Conservation (phyloP, 2,888 invertebrate genomes). For the Eledone cirrhosa region DNA sequence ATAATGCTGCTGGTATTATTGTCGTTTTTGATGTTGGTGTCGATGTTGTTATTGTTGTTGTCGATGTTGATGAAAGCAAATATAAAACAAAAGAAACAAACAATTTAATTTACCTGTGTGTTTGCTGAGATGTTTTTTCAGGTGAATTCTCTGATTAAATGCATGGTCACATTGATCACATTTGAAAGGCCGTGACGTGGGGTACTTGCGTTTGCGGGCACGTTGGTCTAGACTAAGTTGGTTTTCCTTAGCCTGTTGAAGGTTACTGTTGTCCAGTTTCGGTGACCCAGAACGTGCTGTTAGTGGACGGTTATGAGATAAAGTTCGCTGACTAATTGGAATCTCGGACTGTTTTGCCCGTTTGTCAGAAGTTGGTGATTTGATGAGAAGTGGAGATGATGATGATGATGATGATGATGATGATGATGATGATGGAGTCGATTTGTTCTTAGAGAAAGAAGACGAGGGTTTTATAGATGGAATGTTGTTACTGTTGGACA, state of each 20-base stretch:
- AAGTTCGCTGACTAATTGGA: neutral
- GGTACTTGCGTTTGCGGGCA: constrained; percentile 50
- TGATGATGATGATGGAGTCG: neutral
- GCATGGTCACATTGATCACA: constrained; percentile 63
- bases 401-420: neutral
- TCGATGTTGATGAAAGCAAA: too few species aligned
- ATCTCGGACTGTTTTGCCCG: neutral
- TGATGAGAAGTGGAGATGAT: neutral
- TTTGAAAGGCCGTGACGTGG: constrained; percentile 60
- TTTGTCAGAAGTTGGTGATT: constrained; percentile 9
- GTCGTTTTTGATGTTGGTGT: too few species aligned
- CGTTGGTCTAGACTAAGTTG: constrained; percentile 1
- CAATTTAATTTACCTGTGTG: constrained; percentile 60
- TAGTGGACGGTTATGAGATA: neutral
- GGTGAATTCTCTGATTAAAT: constrained; percentile 66
- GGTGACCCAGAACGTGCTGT: neutral
- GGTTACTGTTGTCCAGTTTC: neutral
- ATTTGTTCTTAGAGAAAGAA: neutral
- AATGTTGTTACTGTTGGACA: constrained; percentile 1
- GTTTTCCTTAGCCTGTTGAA: constrained; percentile 21
- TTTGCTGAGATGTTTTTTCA: constrained; percentile 66
- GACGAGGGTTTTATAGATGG: constrained; percentile 24
- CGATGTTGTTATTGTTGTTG: too few species aligned
- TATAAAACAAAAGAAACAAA: neutral
- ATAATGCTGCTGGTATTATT: too few species aligned